Evolutionary conservation across 2,797 vertebrate species (phyloP).

Genomic region (Siniperca obscura): DNA sequence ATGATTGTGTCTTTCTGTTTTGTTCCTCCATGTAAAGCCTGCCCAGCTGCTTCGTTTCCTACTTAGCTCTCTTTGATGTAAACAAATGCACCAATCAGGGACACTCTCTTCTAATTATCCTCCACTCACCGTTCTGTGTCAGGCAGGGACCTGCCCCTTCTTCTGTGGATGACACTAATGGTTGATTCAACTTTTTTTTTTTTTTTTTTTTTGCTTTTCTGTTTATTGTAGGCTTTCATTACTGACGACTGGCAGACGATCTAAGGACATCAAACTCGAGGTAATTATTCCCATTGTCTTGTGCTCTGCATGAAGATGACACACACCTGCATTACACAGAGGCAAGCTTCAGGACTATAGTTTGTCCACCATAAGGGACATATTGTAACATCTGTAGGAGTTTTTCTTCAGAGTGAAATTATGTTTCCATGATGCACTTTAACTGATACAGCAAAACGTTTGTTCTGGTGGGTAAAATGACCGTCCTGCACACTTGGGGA

Average conservation of each 20-base stretch:
- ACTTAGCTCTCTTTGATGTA: slow-evolving; percentile 57
- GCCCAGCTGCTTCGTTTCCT: slow-evolving; percentile 49
- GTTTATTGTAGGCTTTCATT: slow-evolving; percentile 58
- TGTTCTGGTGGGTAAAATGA: slow-evolving; percentile 3
- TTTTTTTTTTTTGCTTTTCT: slow-evolving; percentile 32
- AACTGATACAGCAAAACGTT: not conserved
- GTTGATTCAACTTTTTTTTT: slow-evolving; percentile 46
- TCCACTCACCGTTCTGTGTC: slow-evolving; percentile 20
- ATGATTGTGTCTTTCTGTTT: slow-evolving; percentile 29
- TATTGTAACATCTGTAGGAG: not conserved
- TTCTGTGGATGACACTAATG: slow-evolving; percentile 25
- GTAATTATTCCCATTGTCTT: slow-evolving; percentile 65
- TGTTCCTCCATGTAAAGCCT: slow-evolving; percentile 39
- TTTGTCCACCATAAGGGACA: not conserved
- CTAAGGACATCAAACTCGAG: slow-evolving; percentile 54
- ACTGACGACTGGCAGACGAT: slow-evolving; percentile 52
- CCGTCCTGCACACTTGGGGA: not conserved
- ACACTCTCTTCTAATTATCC: slow-evolving; percentile 32
- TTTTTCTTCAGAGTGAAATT: not conserved
- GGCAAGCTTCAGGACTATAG: not conserved
- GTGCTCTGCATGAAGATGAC: slow-evolving; percentile 7
- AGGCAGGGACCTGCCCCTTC: slow-evolving; percentile 29
- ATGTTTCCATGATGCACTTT: not conserved
- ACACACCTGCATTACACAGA: slow-evolving; percentile 43
- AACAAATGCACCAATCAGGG: slow-evolving; percentile 66